Evolutionary conservation across 92 coral and sea anemone genomes (phyloP), one percentile per base, ranked within the genome.

Genomic region (Paramuricea clavata): DNA sequence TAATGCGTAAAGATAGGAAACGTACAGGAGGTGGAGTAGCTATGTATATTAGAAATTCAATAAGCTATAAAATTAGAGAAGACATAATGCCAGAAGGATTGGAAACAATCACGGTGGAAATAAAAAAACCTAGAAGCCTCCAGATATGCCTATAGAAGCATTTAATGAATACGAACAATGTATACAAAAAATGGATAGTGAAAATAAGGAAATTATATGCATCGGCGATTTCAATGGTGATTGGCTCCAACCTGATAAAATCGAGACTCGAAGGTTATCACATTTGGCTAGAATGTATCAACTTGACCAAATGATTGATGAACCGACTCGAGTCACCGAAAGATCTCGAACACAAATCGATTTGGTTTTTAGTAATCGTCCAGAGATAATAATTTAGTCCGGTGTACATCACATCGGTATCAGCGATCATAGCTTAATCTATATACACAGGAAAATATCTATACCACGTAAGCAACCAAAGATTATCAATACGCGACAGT

Each of bases 391-490:
- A 35, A 33, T 33, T 70, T 8, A 16, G 23, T 70, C 23, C 1
- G 49, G 76, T 35, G 76, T 70, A 0, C 49, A 70, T 11, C 76
- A 70, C 50, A 70, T 70, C 5, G 22, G 49, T 3, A 16, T 70
- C 1, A 70, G 76, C 26, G 50, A 70, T 26, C 76, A 70, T 35
- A 70, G 49, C 76, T 26, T 70, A 9, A 35, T 70, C 50, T 34
- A 33, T 35, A 33, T 70, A 5, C 22, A 35, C 49, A 34, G 81
- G 61, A 74, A 74, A 47, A 47, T 74, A 43, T 74, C 81, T 12
- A 28, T 74, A 23, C 61, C 81, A 17, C 32, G 36, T 43, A 74
- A 31, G 27, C 34, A 74, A 74, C 61, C 81, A 43, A 74, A 74
- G 31, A 47, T 74, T n/a, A n/a, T n/a, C 2, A 74, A 47, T 13